Base-by-base conservation (phyloP, 1,140 invertebrate species). In the Drosophila lini region DNA sequence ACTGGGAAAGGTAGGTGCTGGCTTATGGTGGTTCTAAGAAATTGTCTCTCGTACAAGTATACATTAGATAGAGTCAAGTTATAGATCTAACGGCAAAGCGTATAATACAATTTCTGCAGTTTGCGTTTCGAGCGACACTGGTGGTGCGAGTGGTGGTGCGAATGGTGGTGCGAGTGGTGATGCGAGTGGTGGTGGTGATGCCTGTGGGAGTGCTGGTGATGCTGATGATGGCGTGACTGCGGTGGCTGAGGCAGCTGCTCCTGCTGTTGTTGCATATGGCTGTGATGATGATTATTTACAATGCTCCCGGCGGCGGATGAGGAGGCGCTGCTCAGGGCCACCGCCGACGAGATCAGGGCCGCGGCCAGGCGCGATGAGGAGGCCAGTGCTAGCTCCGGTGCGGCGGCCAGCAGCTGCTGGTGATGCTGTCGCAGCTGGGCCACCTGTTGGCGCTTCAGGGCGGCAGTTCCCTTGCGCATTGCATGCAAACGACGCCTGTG, bases 61-160 rank as follows among this genome's bases (percentile, higher is more conserved):
- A 74, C 64, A 88, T 79, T 36, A 68, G 53, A 55, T 84, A 84
- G 59, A 83, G 65, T 56, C 81, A 74, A 52, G 73, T 67, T 88
- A 89, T 77, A 65, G 73, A 80, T 86, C 90, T 90, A 91, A 83
- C 89, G 89, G 75, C 89, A 91, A 85, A 91, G 89, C 70, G 90
- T 90, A 90, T 91, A 91, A 91, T 91, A 91, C 81, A 91, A 79
- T 86, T 91, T 91, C 80, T 91, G 90, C 80, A 91, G 74, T 81
- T 86, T 91, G 80, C 90, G 90, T 90, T 91, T 91, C 62, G 89
- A 86, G 80, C 82, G 89, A 91, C 84, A 90, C 52, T 81, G 83
- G 63, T 86, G 86, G 69, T 91, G 88, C 32, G 52, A 53, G 45
- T 91, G 83, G 60, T 82, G 68, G 16, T 86, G 82, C 31, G 78